Evolutionary conservation across 2,797 vertebrate genomes (phyloP), one percentile per base, ranked within the genome.

Genomic region (Enteromius argenteus): DNA sequence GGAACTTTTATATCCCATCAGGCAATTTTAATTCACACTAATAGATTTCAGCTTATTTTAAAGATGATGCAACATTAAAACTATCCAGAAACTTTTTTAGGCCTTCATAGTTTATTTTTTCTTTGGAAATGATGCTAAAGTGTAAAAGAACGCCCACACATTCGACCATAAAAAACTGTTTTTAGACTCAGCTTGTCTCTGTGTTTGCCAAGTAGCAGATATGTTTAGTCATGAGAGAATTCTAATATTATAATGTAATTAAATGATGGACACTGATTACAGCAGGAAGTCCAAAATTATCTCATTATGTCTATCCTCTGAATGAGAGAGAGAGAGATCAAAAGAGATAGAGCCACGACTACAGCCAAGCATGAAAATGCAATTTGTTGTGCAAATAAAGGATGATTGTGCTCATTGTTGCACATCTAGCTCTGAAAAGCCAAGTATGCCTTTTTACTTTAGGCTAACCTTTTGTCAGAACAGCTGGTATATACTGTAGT

Each of bases 121-220:
- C 19, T 39, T 64, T 64, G 5, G 4, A 51, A 35, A 74, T 53
- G 0, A 58, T 56, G 46, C 27, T 21, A 51, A 51, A 53, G 27
- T 53, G 71, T n/a, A 51, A 75, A 75, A 56, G 32, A 74, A 74
- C 72, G 5, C 19, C 10, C 23, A 46, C 27, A 62, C 8, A 80
- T 42, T 53, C 56, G 37, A 72, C 23, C 21, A 44, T 11, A 46
- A 58, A 5, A 71, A 71, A 37, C 11, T 62, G 27, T 46, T 72
- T 73, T 81, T 49, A 14, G 19, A 23, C 51, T 42, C 5, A 39
- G n/a, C n/a, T 68, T 30, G 37, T 6, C 1, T 68, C 53, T 60
- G 27, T 79, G 14, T 77, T 85, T 89, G 85, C 77, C 44, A 85
- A 44, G 37, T 85, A 92, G 92, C 86, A 90, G 88, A 92, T 90